Base-by-base conservation (phyloP, 2,113 vertebrate genomes). In the Scatophagus argus region DNA sequence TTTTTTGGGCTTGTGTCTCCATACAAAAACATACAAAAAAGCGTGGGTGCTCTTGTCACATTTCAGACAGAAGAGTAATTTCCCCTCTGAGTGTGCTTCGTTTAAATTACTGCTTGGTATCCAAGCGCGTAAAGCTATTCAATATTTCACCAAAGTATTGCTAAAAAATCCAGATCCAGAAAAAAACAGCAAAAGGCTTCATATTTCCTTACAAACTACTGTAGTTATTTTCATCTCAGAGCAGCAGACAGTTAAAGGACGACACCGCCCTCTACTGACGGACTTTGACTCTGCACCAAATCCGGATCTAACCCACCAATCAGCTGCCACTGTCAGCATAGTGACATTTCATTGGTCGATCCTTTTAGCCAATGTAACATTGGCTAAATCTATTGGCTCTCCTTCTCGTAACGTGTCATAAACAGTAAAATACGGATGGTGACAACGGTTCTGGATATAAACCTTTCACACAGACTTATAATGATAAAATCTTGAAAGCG, bases 321-420 rank as follows among this genome's bases (percentile, higher is more conserved):
- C 76, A 82, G 55, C 41, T 27, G 3, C 43, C 3, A n/a, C 0
- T 0, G 3, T 54, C 43, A 89, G 87, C 46, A 90, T 0, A 6
- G 4, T 49, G 13, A 1, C 1, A 8, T 31, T 0, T 71, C 0
- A 93, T 91, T 94, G 89, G 93, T 69, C 68, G 3, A 4, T 8
- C 1, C 1, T 4, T 29, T 7, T 0, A 0, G 2, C 4, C 0
- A 1, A 0, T 2, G 8, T 4, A 92, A 51, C 71, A 69, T 63
- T 44, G 1, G 47, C 25, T 44, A 9, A 0, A 67, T 5, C 59
- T 25, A 94, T 92, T 93, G 88, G 91, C 36, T 63, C 1, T 6
- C 3, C 3, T 61, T 84, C 87, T 34, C 19, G 27, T 81, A 92
- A 94, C 93, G 93, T 94, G 92, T 93, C 91, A 87, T 81, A 88